A percentile compares a stretch with the other conserved stretches of the same genome.
Conservation (phyloP, 2,888 invertebrate species). For the Acanthosepion pharaonis region DNA sequence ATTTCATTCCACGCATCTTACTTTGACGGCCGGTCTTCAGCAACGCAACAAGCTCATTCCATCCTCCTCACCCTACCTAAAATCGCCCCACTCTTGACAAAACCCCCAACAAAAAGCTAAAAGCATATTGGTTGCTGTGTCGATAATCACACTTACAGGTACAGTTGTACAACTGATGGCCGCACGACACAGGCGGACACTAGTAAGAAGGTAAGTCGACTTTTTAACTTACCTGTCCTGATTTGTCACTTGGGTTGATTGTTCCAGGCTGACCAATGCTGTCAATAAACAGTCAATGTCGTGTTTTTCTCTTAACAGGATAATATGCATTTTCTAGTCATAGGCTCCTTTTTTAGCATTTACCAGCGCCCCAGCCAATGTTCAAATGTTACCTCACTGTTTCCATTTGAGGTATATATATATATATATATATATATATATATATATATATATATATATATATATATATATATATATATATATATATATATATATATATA, state of each 20-base stretch:
- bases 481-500: too few relatives aligned
- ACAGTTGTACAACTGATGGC: neutral
- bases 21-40: neutral
- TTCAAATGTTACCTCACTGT: too few relatives aligned
- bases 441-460: too few relatives aligned
- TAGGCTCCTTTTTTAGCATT: too few relatives aligned
- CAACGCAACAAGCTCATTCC: neutral
- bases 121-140: neutral
- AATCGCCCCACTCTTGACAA: neutral
- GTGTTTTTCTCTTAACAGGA: neutral
- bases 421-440: too few relatives aligned
- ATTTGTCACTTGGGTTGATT: neutral
- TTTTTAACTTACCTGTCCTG: neutral
- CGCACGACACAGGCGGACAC: neutral
- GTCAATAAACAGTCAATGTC: neutral
- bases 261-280: neutral
- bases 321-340: too few relatives aligned
- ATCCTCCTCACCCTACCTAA: neutral
- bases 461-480: neutral
- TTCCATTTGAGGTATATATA: neutral
- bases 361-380: too few relatives aligned
- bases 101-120: neutral
- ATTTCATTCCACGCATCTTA: neutral
- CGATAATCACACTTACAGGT: neutral
- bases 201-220: neutral